These are phyloP conservation scores for Heteromyza rotundicornis DNA, from an alignment of 2,888 invertebrate genomes.

Conservation along the genomic window DNA sequence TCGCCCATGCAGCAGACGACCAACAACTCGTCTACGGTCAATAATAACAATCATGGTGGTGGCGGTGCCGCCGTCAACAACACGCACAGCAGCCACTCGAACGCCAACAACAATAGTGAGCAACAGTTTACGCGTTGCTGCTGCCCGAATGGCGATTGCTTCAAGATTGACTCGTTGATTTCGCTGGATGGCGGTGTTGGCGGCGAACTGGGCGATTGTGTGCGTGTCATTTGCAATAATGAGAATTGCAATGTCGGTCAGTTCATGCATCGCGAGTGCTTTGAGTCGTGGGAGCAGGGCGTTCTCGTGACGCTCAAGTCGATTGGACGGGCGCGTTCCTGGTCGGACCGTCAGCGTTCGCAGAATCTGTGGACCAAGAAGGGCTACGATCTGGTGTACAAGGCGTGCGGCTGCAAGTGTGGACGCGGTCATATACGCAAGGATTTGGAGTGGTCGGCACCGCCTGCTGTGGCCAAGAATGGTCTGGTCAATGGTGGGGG, in stretches of 20 bases:
- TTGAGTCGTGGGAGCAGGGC: slow-evolving; percentile 91
- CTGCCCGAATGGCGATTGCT: slow-evolving; percentile 81
- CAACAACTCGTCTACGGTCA: slow-evolving; percentile 18
- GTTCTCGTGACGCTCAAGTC: slow-evolving; percentile 88
- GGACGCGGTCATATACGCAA: slow-evolving; percentile 92
- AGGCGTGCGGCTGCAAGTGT: slow-evolving; percentile 93
- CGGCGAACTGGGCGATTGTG: slow-evolving; percentile 78
- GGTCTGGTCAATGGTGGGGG: slow-evolving; percentile 24
- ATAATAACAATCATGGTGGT: slow-evolving; percentile 26
- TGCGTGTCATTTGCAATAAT: slow-evolving; percentile 93
- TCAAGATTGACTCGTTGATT: slow-evolving; percentile 69
- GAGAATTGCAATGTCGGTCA: slow-evolving; percentile 86
- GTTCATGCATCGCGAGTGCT: slow-evolving; percentile 96
- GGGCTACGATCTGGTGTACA: slow-evolving; percentile 94
- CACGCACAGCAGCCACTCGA: slow-evolving; percentile 42
- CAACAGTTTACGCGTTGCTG: slow-evolving; percentile 74
- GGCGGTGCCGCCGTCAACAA: slow-evolving; percentile 21
- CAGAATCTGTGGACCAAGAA: slow-evolving; percentile 98
- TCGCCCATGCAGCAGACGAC: slow-evolving; percentile 55
- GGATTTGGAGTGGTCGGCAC: slow-evolving; percentile 90
- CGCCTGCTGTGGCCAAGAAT: slow-evolving; percentile 50
- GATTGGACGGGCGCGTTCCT: slow-evolving; percentile 88
- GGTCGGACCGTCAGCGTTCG: slow-evolving; percentile 92
- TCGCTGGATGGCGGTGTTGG: slow-evolving; percentile 74
- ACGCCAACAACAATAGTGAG: slow-evolving; percentile 59